Conservation (phyloP, 2,113 vertebrate species). For the Sylvietta virens region DNA sequence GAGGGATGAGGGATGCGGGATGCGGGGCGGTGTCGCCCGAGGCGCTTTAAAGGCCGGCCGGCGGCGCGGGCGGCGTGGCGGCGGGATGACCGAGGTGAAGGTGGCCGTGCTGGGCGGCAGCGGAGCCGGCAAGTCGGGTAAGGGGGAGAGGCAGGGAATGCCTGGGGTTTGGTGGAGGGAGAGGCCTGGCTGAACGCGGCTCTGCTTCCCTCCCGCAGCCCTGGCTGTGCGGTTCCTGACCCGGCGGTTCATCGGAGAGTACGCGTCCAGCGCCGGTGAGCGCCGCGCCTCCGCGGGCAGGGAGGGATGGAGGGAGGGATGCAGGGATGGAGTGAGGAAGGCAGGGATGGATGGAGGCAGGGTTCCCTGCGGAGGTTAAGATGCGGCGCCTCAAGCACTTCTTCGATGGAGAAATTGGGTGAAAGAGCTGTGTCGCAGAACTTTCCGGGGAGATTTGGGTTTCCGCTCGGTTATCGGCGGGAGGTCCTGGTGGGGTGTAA, state of each 20-base stretch:
- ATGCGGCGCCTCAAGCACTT: rapidly evolving
- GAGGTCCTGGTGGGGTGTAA: rapidly evolving
- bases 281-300: not conserved
- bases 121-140: conserved; percentile 85
- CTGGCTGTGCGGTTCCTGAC: conserved; percentile 85
- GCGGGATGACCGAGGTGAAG: conserved; percentile 76
- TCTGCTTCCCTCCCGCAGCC: conserved; percentile 65
- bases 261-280: conserved; percentile 83
- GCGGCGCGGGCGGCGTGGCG: not conserved
- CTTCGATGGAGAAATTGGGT: rapidly evolving
- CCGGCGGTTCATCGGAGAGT: conserved; percentile 82
- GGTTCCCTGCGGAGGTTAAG: rapidly evolving
- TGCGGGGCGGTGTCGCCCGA: not conserved
- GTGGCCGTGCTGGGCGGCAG: conserved; percentile 78
- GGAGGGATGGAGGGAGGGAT: not conserved
- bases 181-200: not conserved
- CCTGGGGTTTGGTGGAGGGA: rapidly evolving
- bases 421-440: rapidly evolving
- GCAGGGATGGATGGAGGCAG: too few species aligned
- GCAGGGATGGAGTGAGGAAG: too few species aligned
- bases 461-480: rapidly evolving
- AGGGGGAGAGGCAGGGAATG: not conserved
- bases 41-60: not conserved
- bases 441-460: rapidly evolving
- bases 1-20: not conserved